Percentiles rank a stretch among this genome's conserved stretches.
Conservation (phyloP, 2,113 vertebrate species). For the Callocephalon fimbriatum region DNA sequence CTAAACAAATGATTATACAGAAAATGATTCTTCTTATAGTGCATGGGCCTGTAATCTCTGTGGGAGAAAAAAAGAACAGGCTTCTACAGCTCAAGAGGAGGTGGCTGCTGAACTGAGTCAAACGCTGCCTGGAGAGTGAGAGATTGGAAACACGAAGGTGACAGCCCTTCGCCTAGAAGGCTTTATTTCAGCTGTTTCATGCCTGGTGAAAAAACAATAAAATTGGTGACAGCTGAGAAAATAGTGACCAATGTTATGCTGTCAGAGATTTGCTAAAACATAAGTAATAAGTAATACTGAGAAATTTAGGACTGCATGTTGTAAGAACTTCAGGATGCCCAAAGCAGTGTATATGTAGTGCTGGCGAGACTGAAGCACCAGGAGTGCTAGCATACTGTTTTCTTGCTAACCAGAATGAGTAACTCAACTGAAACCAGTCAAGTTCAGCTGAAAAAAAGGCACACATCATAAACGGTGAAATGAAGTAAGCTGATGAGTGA, state of each 20-base stretch:
- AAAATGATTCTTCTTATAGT: not conserved
- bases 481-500: not conserved
- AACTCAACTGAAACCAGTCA: not conserved
- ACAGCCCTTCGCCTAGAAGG: not conserved
- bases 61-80: not conserved
- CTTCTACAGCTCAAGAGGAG: not conserved
- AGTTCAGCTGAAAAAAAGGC: not conserved
- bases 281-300: not conserved
- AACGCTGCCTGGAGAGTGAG: not conserved
- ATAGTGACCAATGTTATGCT: not conserved
- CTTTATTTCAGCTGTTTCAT: not conserved
- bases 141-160: not conserved
- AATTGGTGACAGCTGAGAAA: not conserved
- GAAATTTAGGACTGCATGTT: not conserved
- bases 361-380: accelerated
- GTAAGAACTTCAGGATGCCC: not conserved
- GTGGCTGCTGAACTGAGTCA: not conserved
- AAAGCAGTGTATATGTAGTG: not conserved
- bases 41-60: not conserved
- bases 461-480: not conserved
- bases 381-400: not conserved
- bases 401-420: not conserved
- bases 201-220: not conserved
- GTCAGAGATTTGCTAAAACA: not conserved
- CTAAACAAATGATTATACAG: not conserved